Evolutionary conservation across 2,888 invertebrate genomes (phyloP).

Genomic region (Papilio gigon): DNA sequence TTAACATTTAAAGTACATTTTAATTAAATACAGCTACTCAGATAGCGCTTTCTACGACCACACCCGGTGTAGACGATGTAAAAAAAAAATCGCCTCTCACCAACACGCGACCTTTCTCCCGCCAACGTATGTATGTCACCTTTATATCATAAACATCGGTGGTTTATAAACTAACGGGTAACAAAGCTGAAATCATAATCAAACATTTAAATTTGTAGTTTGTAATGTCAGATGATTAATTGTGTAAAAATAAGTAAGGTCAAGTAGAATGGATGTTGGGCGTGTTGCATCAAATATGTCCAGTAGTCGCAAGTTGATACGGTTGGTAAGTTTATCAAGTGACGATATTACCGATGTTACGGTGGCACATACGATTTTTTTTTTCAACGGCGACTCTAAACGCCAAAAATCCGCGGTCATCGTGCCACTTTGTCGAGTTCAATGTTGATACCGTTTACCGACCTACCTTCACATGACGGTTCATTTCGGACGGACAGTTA

Average conservation of each 20-base stretch:
- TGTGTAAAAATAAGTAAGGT: too few species aligned
- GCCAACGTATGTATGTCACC: constrained; percentile 39
- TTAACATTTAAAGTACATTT: not conserved
- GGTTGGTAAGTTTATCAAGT: not conserved
- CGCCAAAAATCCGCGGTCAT: constrained; percentile 61
- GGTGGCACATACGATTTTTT: constrained; percentile 68
- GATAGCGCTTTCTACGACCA: constrained; percentile 60
- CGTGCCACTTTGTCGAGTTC: constrained; percentile 68
- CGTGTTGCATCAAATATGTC: too few species aligned
- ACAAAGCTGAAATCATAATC: too few species aligned
- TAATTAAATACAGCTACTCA: constrained; percentile 37
- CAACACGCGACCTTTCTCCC: constrained; percentile 66
- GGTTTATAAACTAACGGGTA: too few species aligned
- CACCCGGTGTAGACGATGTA: constrained; percentile 43
- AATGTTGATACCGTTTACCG: constrained; percentile 77
- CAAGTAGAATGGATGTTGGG: too few species aligned
- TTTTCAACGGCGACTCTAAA: constrained; percentile 66
- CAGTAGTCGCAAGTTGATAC: too few species aligned
- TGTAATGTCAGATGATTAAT: too few species aligned
- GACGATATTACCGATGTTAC: constrained; percentile 43
- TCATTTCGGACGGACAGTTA: constrained; percentile 76
- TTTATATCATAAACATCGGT: not conserved
- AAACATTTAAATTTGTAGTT: not conserved
- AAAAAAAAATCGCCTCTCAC: constrained; percentile 58
- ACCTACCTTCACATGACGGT: constrained; percentile 79